Conservation (phyloP, 2,113 vertebrate genomes). For the Tyto alba region DNA sequence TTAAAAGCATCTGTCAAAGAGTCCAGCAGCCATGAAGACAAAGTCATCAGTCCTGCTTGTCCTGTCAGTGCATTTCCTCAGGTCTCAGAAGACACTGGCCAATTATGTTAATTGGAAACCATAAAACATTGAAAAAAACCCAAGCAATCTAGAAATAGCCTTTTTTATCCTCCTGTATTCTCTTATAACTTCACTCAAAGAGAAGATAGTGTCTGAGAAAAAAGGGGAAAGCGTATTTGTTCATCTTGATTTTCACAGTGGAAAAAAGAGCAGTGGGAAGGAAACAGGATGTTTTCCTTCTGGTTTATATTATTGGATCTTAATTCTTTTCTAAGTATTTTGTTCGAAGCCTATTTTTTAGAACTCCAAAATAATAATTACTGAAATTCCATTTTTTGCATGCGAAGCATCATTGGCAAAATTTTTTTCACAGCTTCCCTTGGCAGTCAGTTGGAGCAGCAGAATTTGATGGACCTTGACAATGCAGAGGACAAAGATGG, state of each 20-base stretch:
- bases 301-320: background rate
- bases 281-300: background rate
- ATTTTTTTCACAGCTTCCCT: background rate
- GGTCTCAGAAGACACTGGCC: background rate
- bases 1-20: background rate
- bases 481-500: background rate
- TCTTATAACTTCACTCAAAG: background rate
- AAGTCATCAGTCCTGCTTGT: background rate
- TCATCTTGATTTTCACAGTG: background rate
- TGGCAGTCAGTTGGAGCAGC: background rate
- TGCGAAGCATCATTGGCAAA: background rate
- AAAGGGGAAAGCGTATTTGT: background rate
- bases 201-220: background rate
- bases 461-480: conserved; percentile 6
- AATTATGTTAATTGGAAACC: background rate
- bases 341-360: conserved; percentile 10
- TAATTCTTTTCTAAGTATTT: background rate
- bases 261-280: background rate
- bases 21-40: background rate
- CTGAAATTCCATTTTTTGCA: background rate
- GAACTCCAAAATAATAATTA: background rate
- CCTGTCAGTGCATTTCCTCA: background rate
- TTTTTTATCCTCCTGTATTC: background rate
- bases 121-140: background rate
- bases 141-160: background rate